Evolutionary conservation across 2,888 invertebrate genomes (phyloP).

Genomic region (Drosophila multiciliata): DNA sequence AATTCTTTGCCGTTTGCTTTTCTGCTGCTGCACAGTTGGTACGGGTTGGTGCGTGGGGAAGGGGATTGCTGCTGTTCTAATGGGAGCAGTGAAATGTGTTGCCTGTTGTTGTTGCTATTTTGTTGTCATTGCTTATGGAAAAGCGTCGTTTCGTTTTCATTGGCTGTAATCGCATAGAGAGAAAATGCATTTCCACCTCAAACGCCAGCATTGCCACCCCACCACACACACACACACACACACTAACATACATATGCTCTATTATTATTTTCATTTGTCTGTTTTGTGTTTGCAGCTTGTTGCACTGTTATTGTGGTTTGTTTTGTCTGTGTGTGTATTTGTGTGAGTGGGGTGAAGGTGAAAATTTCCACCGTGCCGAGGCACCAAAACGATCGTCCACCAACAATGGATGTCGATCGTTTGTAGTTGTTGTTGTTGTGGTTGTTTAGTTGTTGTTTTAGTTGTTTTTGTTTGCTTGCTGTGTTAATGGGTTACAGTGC

Average conservation of each 20-base stretch:
- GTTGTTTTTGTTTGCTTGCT: slow-evolving; percentile 39
- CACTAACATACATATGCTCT: slow-evolving; percentile 39
- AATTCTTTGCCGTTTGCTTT: slow-evolving; percentile 48
- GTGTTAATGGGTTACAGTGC: slow-evolving; percentile 79
- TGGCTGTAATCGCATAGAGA: slow-evolving; percentile 44
- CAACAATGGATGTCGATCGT: slow-evolving; percentile 62
- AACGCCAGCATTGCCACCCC: slow-evolving; percentile 19
- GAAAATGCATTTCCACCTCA: slow-evolving; percentile 49
- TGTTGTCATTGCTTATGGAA: slow-evolving; percentile 45
- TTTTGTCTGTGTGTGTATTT: slow-evolving; percentile 27
- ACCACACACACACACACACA: background rate
- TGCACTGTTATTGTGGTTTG: slow-evolving; percentile 24
- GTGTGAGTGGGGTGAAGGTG: slow-evolving; percentile 72
- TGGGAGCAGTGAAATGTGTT: slow-evolving; percentile 61
- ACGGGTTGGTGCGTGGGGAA: background rate
- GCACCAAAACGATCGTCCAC: slow-evolving; percentile 52
- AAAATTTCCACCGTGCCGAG: slow-evolving; percentile 55
- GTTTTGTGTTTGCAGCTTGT: slow-evolving; percentile 39
- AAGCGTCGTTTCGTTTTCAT: slow-evolving; percentile 64
- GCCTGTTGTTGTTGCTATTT: slow-evolving; percentile 26
- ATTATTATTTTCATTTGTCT: slow-evolving; percentile 46
- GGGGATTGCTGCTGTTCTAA: slow-evolving; percentile 31
- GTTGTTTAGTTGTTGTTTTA: slow-evolving; percentile 16
- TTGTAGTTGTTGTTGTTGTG: slow-evolving; percentile 18
- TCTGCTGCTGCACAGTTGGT: slow-evolving; percentile 6